Base-by-base conservation (phyloP, 2,113 vertebrate genomes). In the Nycticorax nycticorax region DNA sequence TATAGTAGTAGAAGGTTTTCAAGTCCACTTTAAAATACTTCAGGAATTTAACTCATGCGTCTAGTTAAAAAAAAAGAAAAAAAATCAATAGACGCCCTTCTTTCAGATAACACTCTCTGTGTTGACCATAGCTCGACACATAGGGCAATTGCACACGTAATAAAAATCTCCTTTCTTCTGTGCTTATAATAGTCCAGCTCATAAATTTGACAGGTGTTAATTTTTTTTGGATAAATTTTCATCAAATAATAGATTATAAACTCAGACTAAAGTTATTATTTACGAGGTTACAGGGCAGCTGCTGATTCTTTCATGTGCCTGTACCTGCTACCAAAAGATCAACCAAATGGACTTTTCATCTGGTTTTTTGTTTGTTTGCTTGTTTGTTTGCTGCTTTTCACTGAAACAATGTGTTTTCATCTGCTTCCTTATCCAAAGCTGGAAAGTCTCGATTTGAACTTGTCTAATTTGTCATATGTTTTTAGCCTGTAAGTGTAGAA, bases 21-120 rank as follows among this genome's bases (percentile, higher is more conserved):
- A 74, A 69, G 17, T 28, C 64, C 14, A 12, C 37, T 39, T 43
- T 81, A 33, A 84, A 80, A 50, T 39, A 55, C 6, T 79, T 64
- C 0, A 12, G 35, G 35, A 47, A 16, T 35, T 55, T 73, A 81
- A 87, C 14, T 60, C 6, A 0, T 3, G 1, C 6, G 1, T 45
- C 22, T 18, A 41, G 6, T 50, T 59, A 27, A 81, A 71, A 69
- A 71, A 69, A 39, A 71, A 60, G 24, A 76, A 69, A 68, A 33
- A 28, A 39, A n/a, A 35, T 43, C 8, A 63, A 1, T 6, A 24
- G 32, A 69, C 3, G 9, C 39, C 14, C 11, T 77, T 73, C 16
- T 64, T 85, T 90, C 39, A 81, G 22, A 64, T 28, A 66, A 41
- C 1, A 2, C 13, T 4, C 5, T 53, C 48, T 63, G 26, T 57